Evolutionary conservation across 1,140 invertebrate genomes (phyloP).

Genomic region (Augochlora pura): DNA sequence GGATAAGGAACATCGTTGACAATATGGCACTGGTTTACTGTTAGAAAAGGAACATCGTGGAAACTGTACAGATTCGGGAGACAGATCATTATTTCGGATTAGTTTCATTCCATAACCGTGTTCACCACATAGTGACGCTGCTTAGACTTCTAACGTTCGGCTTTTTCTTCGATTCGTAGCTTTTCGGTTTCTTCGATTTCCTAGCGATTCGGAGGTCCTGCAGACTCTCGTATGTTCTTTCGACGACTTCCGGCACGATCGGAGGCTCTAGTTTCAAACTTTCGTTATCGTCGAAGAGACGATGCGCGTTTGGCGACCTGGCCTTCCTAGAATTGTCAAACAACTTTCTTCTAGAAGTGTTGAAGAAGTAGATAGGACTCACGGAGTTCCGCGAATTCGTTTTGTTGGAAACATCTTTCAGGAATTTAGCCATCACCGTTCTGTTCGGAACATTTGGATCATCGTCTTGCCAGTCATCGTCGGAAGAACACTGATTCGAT

Average conservation of each 20-base stretch:
- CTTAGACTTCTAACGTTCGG: conserved; percentile 35
- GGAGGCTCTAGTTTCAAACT: conserved; percentile 64
- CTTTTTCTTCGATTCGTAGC: conserved; percentile 1
- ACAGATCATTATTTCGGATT: neutral
- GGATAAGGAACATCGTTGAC: conserved; percentile 23
- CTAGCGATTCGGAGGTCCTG: conserved; percentile 46
- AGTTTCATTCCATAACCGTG: neutral
- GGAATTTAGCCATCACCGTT: conserved; percentile 47
- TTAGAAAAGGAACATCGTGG: neutral
- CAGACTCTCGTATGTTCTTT: conserved; percentile 68
- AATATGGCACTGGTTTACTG: conserved; percentile 12
- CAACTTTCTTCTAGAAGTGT: conserved; percentile 26
- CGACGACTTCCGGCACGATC: conserved; percentile 69
- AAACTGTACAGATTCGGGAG: neutral
- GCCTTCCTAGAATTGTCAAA: neutral
- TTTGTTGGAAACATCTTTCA: conserved; percentile 30
- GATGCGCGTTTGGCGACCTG: conserved; percentile 6
- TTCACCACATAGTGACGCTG: conserved; percentile 56
- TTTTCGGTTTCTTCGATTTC: conserved; percentile 13
- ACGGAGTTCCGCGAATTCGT: neutral
- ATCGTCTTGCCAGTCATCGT: conserved; percentile 49
- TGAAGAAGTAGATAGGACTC: conserved; percentile 7
- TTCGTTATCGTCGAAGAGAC: conserved; percentile 16
- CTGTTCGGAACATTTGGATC: neutral
- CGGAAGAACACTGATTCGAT: neutral